Evolutionary conservation across 2,797 vertebrate species (phyloP).

Genomic region (Staurois parvus): DNA sequence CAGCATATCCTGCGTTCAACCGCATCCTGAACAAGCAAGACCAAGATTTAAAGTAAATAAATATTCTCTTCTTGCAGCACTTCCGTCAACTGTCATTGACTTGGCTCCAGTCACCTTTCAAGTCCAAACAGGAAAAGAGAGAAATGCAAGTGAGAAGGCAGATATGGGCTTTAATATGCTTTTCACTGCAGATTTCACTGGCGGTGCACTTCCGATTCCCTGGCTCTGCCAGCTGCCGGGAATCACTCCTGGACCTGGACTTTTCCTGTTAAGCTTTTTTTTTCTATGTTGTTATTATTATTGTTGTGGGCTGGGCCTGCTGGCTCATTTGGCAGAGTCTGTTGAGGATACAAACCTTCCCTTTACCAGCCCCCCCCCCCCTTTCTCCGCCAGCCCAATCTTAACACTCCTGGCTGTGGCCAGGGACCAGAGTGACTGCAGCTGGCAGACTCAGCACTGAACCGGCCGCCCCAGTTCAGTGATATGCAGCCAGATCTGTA

Average conservation of each 20-base stretch:
- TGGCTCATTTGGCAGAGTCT: conserved; percentile 69
- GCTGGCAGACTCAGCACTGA: not conserved
- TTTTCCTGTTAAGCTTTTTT: conserved; percentile 93
- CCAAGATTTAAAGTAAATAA: conserved; percentile 98
- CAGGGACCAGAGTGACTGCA: conserved; percentile 65
- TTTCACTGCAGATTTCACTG: conserved; percentile 89
- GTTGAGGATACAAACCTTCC: conserved; percentile 70
- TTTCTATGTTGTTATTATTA: conserved; percentile 72
- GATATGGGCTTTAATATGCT: conserved; percentile 96
- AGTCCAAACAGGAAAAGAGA: conserved; percentile 99
- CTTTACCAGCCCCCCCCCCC: conserved; percentile 9
- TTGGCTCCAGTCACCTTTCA: conserved; percentile 96
- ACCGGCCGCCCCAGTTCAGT: not conserved
- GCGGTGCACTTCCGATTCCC: conserved; percentile 84
- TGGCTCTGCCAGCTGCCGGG: conserved; percentile 85
- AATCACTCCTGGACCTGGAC: conserved; percentile 85
- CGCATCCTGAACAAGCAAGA: conserved; percentile 97
- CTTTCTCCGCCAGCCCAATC: conserved; percentile 67
- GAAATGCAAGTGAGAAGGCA: conserved; percentile 91
- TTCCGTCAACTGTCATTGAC: conserved; percentile 98
- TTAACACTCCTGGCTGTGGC: conserved; percentile 57
- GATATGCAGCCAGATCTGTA: not conserved
- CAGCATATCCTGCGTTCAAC: conserved; percentile 97
- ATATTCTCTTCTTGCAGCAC: conserved; percentile 91
- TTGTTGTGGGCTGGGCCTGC: conserved; percentile 76